phyloP scores from a whole-genome alignment of 1,140 invertebrate species.

The Ruditapes philippinarum region DNA sequence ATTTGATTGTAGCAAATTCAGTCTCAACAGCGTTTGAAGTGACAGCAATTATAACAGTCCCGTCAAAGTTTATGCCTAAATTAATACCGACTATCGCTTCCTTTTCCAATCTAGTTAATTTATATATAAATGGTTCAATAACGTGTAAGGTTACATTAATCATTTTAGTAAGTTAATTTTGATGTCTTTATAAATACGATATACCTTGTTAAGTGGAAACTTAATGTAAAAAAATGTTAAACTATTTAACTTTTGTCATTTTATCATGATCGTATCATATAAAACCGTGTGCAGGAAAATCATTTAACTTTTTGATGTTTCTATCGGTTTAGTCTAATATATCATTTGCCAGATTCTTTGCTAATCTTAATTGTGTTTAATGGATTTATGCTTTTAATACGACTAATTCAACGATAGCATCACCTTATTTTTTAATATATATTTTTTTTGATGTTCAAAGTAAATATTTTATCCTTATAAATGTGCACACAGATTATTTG shows the following conservation, averaged over 20 bases:
- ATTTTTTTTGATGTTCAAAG: constrained; percentile 1
- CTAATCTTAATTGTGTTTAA: background rate
- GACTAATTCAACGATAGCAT: background rate
- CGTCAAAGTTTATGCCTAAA: background rate
- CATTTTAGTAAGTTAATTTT: constrained; percentile 60
- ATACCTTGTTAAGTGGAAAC: constrained; percentile 42
- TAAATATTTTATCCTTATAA: no score
- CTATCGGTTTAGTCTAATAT: background rate
- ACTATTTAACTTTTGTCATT: constrained; percentile 47
- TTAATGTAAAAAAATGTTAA: constrained; percentile 40
- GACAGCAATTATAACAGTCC: constrained; percentile 41
- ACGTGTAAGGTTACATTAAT: constrained; percentile 57
- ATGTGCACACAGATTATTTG: no score
- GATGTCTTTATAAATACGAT: constrained; percentile 58
- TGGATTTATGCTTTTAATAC: constrained; percentile 15
- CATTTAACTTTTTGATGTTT: constrained; percentile 27
- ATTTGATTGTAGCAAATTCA: constrained; percentile 18
- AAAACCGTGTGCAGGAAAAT: background rate
- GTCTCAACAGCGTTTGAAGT: constrained; percentile 52
- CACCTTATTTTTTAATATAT: no score
- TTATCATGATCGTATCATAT: constrained; percentile 44
- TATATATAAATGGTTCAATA: constrained; percentile 37
- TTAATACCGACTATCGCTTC: background rate
- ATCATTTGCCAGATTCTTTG: background rate
- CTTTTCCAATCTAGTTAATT: constrained; percentile 1